Percentiles rank a stretch among this genome's conserved stretches.
Conservation (phyloP, 2,888 invertebrate species). For the Ennomos fuscantarius region DNA sequence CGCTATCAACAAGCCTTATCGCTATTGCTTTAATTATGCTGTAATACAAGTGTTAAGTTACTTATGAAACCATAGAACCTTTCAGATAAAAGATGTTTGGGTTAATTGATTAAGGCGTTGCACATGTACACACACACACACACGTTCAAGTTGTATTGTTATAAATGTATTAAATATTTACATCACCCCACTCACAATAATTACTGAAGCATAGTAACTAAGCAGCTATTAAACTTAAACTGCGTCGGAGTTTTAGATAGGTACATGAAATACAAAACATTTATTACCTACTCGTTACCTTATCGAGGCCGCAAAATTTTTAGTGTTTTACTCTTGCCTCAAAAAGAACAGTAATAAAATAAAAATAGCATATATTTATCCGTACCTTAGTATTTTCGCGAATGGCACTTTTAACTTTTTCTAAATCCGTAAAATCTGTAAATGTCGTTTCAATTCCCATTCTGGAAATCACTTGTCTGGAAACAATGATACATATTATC, state of each 20-base stretch:
- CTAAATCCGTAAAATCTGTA: conserved; percentile 89
- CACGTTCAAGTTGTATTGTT: no score
- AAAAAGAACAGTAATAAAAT: not conserved
- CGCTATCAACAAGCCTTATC: conserved; percentile 37
- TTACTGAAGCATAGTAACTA: no score
- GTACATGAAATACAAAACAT: no score
- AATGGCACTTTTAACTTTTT: conserved; percentile 88
- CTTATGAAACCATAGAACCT: conserved; percentile 25
- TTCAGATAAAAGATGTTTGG: conserved; percentile 49
- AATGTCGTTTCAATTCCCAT: conserved; percentile 91
- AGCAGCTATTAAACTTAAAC: no score
- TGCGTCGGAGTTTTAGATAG: no score
- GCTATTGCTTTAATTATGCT: conserved; percentile 31
- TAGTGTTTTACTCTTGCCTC: no score
- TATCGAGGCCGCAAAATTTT: no score
- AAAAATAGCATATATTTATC: conserved; percentile 12
- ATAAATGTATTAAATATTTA: no score
- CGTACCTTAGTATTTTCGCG: conserved; percentile 93
- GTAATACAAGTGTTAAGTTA: conserved; percentile 29
- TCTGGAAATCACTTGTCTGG: conserved; percentile 85
- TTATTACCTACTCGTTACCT: no score
- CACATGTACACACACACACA: not conserved
- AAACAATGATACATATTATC: conserved; percentile 54
- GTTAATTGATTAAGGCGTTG: conserved; percentile 32
- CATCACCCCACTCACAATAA: no score